phyloP scores from a whole-genome alignment of 2,113 vertebrate genomes.

The Blennius ocellaris region DNA sequence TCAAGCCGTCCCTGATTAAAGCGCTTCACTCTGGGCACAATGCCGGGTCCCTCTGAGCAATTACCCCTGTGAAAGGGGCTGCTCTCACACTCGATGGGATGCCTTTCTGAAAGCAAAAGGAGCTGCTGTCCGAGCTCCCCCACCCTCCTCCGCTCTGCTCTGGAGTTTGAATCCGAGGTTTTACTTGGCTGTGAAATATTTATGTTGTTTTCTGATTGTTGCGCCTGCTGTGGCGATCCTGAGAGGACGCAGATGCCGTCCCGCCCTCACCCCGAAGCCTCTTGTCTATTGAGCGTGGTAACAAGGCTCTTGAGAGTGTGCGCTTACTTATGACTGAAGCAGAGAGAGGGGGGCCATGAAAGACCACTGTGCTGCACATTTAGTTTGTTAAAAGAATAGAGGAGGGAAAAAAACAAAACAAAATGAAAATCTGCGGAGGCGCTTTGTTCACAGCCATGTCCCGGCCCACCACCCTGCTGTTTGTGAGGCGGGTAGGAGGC shows the following conservation, averaged over 20 bases:
- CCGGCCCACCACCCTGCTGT: conserved; percentile 30
- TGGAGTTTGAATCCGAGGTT: conserved; percentile 18
- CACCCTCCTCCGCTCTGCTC: not conserved
- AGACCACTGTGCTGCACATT: conserved; percentile 58
- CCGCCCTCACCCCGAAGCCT: conserved; percentile 28
- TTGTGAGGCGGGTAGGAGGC: not conserved
- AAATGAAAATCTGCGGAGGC: conserved; percentile 31
- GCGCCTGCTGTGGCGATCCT: conserved; percentile 33
- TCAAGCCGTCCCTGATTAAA: conserved; percentile 57
- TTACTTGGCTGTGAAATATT: conserved; percentile 62
- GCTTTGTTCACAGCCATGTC: conserved; percentile 27
- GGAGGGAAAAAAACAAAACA: no score
- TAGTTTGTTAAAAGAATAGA: conserved; percentile 64
- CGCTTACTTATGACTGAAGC: conserved; percentile 64
- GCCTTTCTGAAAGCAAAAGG: conserved; percentile 28
- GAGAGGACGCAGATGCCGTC: conserved; percentile 33
- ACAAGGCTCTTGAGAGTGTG: conserved; percentile 73
- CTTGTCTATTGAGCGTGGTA: conserved; percentile 67
- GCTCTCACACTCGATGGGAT: conserved; percentile 36
- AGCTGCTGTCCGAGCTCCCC: not conserved
- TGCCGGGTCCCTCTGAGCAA: conserved; percentile 32
- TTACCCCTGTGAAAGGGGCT: conserved; percentile 37
- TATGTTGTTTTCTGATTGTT: conserved; percentile 67
- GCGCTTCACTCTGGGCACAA: conserved; percentile 30
- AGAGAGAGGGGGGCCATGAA: conserved; percentile 55